Evolutionary conservation across 2,797 vertebrate species (phyloP), one percentile per base, ranked within the genome.

Genomic region (Danio albolineatus): DNA sequence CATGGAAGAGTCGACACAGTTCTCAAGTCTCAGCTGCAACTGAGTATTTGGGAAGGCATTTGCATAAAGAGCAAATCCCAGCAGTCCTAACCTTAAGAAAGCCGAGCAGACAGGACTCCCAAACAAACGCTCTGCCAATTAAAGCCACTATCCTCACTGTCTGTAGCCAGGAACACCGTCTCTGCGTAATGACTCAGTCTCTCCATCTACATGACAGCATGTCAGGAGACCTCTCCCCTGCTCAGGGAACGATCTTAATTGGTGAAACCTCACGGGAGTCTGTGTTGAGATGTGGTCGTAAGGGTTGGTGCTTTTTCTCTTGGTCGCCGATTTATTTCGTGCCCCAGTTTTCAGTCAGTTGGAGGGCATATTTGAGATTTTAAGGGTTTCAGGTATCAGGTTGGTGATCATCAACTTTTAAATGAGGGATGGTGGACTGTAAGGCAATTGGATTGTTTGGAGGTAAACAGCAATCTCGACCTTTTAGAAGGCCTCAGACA

Each of bases 221-320:
- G 83, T 85, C 85, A 87, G 81, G 80, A 73, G 83, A 83, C 85
- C 84, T 92, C 91, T 89, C 90, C 92, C 89, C 89, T 89, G 80
- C 81, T 82, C 67, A 77, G 75, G 78, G 84, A 79, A 66, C 83
- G 67, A 49, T 82, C 81, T 88, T 88, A 85, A 86, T 86, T 87
- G 84, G 82, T 82, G 84, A 83, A 84, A 76, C 86, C 85, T 86
- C 82, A 43, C 51, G 78, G 70, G 84, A 85, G 72, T 48, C 76
- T 80, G 66, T 79, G 77, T 77, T 77, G 81, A 72, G 83, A 82
- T 79, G 81, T 73, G 72, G 56, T 84, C 70, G 44, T 74, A 76
- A 59, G 69, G 67, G 54, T 80, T 74, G 53, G 61, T 83, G 76
- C 75, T 76, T 83, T 48, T 49, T 57, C 36, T 76, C 85, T 83